A percentile compares a stretch with the other conserved stretches of the same genome.
These are phyloP conservation scores for Synergus itoensis DNA, from an alignment of 2,888 invertebrate genomes.

Conservation along the genomic window DNA sequence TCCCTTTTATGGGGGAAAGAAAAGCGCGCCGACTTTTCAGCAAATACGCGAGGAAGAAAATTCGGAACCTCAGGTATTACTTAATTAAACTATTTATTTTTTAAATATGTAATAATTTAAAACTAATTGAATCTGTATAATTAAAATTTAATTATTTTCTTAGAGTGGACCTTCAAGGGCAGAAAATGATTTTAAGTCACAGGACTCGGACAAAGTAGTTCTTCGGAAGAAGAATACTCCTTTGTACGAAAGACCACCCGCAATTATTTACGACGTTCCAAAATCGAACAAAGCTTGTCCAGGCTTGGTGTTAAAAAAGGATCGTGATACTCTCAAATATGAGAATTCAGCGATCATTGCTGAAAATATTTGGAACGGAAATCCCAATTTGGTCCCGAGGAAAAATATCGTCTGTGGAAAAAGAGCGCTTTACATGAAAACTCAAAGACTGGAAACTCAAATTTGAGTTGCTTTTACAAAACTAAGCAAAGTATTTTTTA, in stretches of 20 bases:
- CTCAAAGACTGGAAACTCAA: background rate
- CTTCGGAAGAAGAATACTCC: background rate
- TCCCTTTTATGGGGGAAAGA: constrained; percentile 49
- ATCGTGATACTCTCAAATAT: background rate
- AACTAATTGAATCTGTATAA: background rate
- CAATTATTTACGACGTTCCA: constrained; percentile 50
- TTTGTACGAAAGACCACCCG: constrained; percentile 16
- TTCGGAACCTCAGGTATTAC: background rate
- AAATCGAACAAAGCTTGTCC: constrained; percentile 16
- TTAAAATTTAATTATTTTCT: background rate
- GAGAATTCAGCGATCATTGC: background rate
- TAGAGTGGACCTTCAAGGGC: background rate
- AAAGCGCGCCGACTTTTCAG: background rate
- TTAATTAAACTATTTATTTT: background rate
- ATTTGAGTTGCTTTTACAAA: background rate
- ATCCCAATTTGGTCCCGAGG: background rate
- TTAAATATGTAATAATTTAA: too few relatives aligned
- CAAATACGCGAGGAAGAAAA: constrained; percentile 9
- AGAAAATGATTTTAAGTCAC: background rate
- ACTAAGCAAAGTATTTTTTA: background rate
- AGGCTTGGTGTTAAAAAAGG: background rate
- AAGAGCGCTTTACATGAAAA: constrained; percentile 34
- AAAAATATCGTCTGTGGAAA: constrained; percentile 34
- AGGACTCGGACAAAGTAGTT: background rate
- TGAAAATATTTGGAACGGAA: constrained; percentile 14